Base-by-base conservation (phyloP, 2,797 vertebrate genomes). In the Falco rusticolus region DNA sequence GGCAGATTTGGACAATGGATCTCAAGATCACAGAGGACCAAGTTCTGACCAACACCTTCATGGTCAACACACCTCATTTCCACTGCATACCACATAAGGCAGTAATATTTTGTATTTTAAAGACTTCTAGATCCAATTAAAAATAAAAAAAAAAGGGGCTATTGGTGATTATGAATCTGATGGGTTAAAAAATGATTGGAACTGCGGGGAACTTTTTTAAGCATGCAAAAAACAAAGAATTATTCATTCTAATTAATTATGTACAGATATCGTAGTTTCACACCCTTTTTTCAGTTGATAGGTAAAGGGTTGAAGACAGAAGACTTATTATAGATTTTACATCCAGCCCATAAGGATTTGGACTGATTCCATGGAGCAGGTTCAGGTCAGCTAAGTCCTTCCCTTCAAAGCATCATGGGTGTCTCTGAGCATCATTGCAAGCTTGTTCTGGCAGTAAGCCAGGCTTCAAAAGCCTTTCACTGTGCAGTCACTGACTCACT, bases 381-480 rank as follows among this genome's bases (percentile, higher is more conserved):
- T 97, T 98, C 97, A 97, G 98, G 98, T 98, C 98, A 98, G 97
- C 97, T 97, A 97, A 97, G 97, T 98, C 97, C 97, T 98, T 97
- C 96, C 97, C 97, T 98, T 98, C 98, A 98, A 98, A 98, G 98
- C 97, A 98, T 98, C 97, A 97, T 98, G 97, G 97, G 96, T 98
- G 97, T 98, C 97, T 98, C 97, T 91, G 75, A 98, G 98, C 98
- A 98, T 98, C 98, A 97, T 97, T 97, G 97, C 96, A 97, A 97
- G 97, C 97, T 98, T 97, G 96, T 98, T 98, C 98, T 98, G 98
- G 98, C 98, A 98, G 97, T 98, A 97, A 98, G 98, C 98, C 98
- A 98, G 97, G 96, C 98, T 98, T 98, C 98, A 98, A 98, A 98
- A 98, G 98, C 97, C 97, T 98, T 98, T 98, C 98, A 97, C 96